These are phyloP conservation scores for Anas platyrhynchos DNA, from an alignment of 2,113 vertebrate species.

Conservation along the genomic window DNA sequence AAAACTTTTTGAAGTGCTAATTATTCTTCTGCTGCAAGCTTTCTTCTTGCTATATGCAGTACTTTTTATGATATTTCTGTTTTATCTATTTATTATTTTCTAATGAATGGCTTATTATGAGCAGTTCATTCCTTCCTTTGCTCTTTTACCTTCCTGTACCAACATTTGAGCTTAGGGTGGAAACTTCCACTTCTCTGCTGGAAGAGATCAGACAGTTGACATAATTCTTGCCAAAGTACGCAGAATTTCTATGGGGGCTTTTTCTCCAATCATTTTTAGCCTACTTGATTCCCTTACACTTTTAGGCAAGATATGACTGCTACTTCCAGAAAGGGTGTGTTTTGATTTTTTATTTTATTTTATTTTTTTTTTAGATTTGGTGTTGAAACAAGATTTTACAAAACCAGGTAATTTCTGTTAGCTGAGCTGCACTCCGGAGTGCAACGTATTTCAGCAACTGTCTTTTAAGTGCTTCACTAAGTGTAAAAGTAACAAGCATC, in stretches of 20 bases:
- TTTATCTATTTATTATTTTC: constrained; percentile 40
- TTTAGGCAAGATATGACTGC: fast-evolving
- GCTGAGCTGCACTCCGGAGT: background rate
- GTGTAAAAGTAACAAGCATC: constrained; percentile 50
- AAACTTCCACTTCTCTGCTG: constrained; percentile 66
- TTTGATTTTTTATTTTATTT: background rate
- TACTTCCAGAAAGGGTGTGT: background rate
- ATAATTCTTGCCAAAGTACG: constrained; percentile 41
- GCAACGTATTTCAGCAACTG: constrained; percentile 44
- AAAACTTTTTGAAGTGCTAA: constrained; percentile 33
- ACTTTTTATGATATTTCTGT: constrained; percentile 3
- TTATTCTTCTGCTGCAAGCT: background rate
- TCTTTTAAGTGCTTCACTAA: constrained; percentile 51
- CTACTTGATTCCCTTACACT: background rate
- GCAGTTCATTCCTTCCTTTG: constrained; percentile 13
- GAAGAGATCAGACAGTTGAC: constrained; percentile 20
- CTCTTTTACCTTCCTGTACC: constrained; percentile 33
- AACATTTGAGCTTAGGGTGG: constrained; percentile 47
- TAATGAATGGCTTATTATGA: constrained; percentile 20
- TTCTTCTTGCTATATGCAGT: background rate
- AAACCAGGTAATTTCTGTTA: background rate
- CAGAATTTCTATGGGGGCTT: constrained; percentile 16
- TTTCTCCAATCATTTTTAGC: constrained; percentile 16
- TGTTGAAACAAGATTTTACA: background rate
- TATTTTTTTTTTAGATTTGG: background rate